Evolutionary conservation across 2,113 vertebrate genomes (phyloP).

Genomic region (Amia ocellicauda): DNA sequence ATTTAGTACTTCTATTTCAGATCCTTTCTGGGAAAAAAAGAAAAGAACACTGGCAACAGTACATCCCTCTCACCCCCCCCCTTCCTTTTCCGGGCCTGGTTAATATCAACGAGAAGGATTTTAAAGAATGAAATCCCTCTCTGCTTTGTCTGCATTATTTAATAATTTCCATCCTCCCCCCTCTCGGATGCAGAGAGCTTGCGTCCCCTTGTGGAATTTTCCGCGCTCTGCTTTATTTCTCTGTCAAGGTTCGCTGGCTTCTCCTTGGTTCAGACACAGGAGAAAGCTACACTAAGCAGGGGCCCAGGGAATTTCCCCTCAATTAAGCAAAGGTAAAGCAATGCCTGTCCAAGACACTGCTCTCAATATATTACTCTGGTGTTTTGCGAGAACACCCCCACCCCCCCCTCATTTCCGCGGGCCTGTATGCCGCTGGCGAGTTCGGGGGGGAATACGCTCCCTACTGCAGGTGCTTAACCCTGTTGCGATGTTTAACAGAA

Average conservation of each 20-base stretch:
- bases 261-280: slow-evolving; percentile 22
- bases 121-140: no score
- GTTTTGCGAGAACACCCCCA: neutral
- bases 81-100: no score
- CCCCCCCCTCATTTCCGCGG: no score
- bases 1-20: slow-evolving; percentile 62
- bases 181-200: slow-evolving; percentile 1
- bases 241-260: slow-evolving; percentile 52
- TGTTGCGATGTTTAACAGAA: slow-evolving; percentile 49
- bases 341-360: slow-evolving; percentile 45
- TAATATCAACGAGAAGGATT: no score
- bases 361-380: slow-evolving; percentile 63
- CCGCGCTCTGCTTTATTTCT: slow-evolving; percentile 38
- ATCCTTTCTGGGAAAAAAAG: slow-evolving; percentile 43
- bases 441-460: no score
- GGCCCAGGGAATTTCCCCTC: slow-evolving; percentile 67
- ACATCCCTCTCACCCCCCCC: no score
- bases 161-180: slow-evolving; percentile 43
- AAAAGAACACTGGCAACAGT: no score
- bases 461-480: slow-evolving; percentile 40
- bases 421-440: no score
- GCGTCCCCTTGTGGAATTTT: slow-evolving; percentile 48
- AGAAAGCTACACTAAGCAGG: slow-evolving; percentile 49
- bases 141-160: slow-evolving; percentile 56
- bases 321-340: slow-evolving; percentile 72